phyloP scores from a whole-genome alignment of 1,140 invertebrate genomes.

The Mamestra configurata region DNA sequence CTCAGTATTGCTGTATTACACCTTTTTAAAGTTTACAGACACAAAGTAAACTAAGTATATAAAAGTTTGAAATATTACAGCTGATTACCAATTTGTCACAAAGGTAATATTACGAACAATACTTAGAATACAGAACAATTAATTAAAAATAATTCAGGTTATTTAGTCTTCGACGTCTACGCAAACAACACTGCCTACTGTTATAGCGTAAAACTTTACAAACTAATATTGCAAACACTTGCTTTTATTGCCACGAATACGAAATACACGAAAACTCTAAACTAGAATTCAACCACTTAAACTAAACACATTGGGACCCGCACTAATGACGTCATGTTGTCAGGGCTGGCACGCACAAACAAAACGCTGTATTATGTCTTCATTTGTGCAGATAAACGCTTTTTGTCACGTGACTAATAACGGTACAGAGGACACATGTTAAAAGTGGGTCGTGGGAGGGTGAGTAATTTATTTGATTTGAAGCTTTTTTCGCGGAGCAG shows the following conservation, averaged over 20 bases:
- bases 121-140: too few relatives aligned
- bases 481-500: conserved; percentile 72
- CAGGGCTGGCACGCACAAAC: conserved; percentile 42
- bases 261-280: conserved; percentile 37
- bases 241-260: conserved; percentile 37
- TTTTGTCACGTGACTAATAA: conserved; percentile 67
- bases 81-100: too few relatives aligned
- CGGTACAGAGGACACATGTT: conserved; percentile 61
- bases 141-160: not conserved
- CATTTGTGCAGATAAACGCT: conserved; percentile 63
- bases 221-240: conserved; percentile 37
- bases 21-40: too few relatives aligned
- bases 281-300: conserved; percentile 38
- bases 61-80: too few relatives aligned
- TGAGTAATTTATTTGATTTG: conserved; percentile 84
- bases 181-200: conserved; percentile 1
- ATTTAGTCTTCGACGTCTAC: not conserved
- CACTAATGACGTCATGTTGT: conserved; percentile 44
- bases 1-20: too few relatives aligned
- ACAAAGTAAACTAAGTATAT: too few relatives aligned
- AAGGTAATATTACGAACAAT: too few relatives aligned
- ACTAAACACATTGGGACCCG: conserved; percentile 39
- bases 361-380: conserved; percentile 53
- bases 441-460: conserved; percentile 64
- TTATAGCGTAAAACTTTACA: conserved; percentile 35